Base-by-base conservation (phyloP, 2,888 invertebrate genomes). In the Pogonocherus hispidulus region DNA sequence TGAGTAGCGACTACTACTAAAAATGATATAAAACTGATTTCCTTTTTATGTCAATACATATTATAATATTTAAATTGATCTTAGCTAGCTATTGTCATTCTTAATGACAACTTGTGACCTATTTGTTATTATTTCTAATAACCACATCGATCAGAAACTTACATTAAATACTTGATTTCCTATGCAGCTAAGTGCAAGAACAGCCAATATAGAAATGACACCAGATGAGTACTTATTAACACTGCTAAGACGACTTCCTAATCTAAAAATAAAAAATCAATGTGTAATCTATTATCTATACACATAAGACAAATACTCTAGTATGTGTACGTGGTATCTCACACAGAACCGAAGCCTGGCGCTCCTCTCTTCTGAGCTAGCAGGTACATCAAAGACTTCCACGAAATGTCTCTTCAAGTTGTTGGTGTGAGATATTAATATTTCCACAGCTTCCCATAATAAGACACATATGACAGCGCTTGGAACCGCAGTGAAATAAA, bases 141-240 rank as follows among this genome's bases (percentile, higher is more conserved):
- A n/a, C 11, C 35, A 9, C 9, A 35, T 11, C 9, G 2, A 35
- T 35, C 11, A 35, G 1, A 35, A 11, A 46, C 46, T 41, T 16
- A 67, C 67, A 37, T 63, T 67, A 37, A 63, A 51, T 23, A 71
- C 57, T 54, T 71, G 71, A 54, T 69, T 69, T 3, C 55, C 68
- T 23, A 71, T 67, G 32, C 69, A 69, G 23, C 69, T 68, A 60
- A 71, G 55, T 16, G 69, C 64, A 5, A 71, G 1, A 56, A 68
- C 69, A 18, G 63, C 66, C 37, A 66, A 64, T 8, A 67, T 16
- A 22, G 69, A 66, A 44, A 71, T 69, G 35, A 60, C 60, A 0
- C 71, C 71, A 35, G 68, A n/a, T 4, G 54, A 23, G 3, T 9
- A 19, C 27, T 18, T 35, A 0, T 8, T 16, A 11, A 35, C 18